phyloP scores from a whole-genome alignment of 92 coral and sea anemone species.

The Umimayanthus chanpuru region DNA sequence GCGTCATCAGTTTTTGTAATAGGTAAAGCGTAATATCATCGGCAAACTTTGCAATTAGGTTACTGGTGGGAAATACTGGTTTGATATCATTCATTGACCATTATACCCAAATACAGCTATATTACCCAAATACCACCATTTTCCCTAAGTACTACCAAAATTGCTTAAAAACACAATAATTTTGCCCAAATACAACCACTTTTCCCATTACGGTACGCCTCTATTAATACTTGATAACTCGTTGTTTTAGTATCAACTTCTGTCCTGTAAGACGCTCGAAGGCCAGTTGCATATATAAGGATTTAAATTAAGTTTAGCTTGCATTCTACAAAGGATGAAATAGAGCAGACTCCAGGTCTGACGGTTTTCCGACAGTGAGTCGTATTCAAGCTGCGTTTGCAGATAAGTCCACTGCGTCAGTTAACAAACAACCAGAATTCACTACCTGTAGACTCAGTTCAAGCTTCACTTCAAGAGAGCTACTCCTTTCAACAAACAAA shows the following conservation, averaged over 20 bases:
- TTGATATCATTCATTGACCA: not conserved
- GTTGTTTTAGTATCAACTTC: constrained; percentile 1
- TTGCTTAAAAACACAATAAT: no score
- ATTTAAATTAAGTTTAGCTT: not conserved
- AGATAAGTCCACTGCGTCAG: no score
- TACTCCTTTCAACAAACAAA: not conserved
- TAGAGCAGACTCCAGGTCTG: constrained; percentile 1
- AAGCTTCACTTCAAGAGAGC: not conserved
- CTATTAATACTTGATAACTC: not conserved
- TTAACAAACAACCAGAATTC: no score
- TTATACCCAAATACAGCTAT: not conserved
- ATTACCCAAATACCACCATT: not conserved
- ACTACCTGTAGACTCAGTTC: no score
- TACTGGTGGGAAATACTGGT: constrained; percentile 5
- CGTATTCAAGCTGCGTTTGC: no score
- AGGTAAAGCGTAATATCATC: not conserved
- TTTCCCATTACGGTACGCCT: not conserved
- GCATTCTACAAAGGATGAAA: not conserved
- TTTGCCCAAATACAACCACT: not conserved
- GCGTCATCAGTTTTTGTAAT: not conserved
- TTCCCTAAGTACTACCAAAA: not conserved
- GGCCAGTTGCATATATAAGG: not conserved
- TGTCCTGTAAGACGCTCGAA: not conserved
- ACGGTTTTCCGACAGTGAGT: no score
- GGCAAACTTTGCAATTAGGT: not conserved